These are phyloP conservation scores for Elysia crispata DNA, from an alignment of 2,888 invertebrate species.

Conservation along the genomic window DNA sequence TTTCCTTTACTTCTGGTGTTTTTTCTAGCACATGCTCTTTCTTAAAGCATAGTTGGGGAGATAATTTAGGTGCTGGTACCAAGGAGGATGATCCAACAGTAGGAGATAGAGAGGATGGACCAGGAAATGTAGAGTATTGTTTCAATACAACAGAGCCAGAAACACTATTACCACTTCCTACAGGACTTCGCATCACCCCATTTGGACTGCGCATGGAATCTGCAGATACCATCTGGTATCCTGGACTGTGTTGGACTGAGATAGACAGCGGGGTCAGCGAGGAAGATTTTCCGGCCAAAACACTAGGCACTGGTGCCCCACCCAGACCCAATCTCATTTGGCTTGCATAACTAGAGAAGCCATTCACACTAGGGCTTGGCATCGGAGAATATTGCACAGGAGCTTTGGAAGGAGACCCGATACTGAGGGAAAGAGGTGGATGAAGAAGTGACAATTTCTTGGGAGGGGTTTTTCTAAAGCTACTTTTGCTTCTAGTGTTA, in stretches of 20 bases:
- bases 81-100: background rate
- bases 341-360: constrained; percentile 30
- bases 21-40: background rate
- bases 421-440: constrained; percentile 18
- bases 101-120: background rate
- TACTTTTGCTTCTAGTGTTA: constrained; percentile 28
- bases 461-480: constrained; percentile 42
- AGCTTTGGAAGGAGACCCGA: constrained; percentile 34
- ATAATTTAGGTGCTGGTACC: background rate
- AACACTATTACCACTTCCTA: background rate
- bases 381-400: constrained; percentile 42
- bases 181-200: constrained; percentile 25
- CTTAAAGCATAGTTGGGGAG: background rate
- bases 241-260: constrained; percentile 39
- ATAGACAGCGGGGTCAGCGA: constrained; percentile 41
- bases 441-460: constrained; percentile 37
- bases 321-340: constrained; percentile 12
- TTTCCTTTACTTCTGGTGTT: background rate
- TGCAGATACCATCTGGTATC: constrained; percentile 44
- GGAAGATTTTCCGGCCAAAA: background rate
- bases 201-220: constrained; percentile 45
- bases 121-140: too few relatives aligned
- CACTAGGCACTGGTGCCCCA: constrained; percentile 2
- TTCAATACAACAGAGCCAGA: too few relatives aligned
- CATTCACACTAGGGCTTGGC: constrained; percentile 42